Conservation (phyloP, 2,797 vertebrate species). For the Sciaenops ocellatus region DNA sequence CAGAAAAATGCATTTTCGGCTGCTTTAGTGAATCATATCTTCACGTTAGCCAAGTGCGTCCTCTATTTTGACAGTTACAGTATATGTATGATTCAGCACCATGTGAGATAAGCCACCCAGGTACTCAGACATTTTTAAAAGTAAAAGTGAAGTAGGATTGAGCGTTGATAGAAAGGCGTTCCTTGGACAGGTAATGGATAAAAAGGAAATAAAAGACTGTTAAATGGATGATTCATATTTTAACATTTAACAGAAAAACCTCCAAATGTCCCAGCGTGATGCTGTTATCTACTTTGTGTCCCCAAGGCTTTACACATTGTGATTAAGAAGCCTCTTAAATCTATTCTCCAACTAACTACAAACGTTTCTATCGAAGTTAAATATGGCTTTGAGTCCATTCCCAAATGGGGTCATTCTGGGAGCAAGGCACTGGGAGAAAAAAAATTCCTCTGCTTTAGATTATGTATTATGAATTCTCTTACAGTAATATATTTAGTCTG, state of each 20-base stretch:
- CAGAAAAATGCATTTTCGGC: conserved; percentile 33
- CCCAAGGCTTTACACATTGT: conserved; percentile 43
- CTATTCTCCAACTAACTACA: conserved; percentile 43
- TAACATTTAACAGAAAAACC: conserved; percentile 50
- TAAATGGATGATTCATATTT: conserved; percentile 62
- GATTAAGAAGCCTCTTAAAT: conserved; percentile 65
- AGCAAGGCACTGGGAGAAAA: conserved; percentile 28
- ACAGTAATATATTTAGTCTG: conserved; percentile 31
- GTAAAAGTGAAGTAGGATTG: neutral
- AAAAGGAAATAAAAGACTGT: conserved; percentile 40
- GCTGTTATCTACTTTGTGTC: conserved; percentile 56
- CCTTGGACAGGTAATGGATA: conserved; percentile 32
- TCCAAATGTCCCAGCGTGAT: conserved; percentile 31
- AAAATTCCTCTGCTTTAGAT: conserved; percentile 39
- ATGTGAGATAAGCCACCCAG: conserved; percentile 48
- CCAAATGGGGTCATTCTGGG: conserved; percentile 60
- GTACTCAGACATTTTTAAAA: conserved; percentile 34
- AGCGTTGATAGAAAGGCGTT: conserved; percentile 25
- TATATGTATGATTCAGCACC: conserved; percentile 48
- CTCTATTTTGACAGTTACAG: conserved; percentile 51
- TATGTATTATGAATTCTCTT: conserved; percentile 38
- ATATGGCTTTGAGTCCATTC: conserved; percentile 44
- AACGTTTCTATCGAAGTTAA: conserved; percentile 48
- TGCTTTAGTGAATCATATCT: conserved; percentile 66
- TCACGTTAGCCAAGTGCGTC: conserved; percentile 45